Conservation (phyloP, 2,888 invertebrate genomes). For the Gymnosoma rotundatum region DNA sequence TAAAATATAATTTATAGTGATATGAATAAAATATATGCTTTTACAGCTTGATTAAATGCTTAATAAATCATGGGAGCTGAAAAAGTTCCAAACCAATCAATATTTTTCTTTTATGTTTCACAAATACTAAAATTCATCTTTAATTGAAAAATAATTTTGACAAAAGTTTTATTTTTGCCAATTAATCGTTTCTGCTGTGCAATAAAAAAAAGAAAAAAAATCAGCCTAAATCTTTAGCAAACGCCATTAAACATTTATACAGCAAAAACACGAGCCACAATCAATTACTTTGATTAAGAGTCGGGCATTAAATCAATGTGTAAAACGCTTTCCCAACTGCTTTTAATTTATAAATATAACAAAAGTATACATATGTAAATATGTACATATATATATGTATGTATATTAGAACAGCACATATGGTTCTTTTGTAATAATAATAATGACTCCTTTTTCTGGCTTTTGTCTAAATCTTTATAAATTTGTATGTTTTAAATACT, state of each 20-base stretch:
- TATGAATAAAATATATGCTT: background rate
- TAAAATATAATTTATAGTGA: too few relatives aligned
- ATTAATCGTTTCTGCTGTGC: slow-evolving; percentile 39
- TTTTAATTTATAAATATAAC: slow-evolving; percentile 12
- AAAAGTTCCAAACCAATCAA: too few relatives aligned
- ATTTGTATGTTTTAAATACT: slow-evolving; percentile 41
- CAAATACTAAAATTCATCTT: background rate
- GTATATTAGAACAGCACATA: slow-evolving; percentile 32
- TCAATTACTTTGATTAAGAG: slow-evolving; percentile 73
- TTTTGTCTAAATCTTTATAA: slow-evolving; percentile 57
- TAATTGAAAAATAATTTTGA: slow-evolving; percentile 3
- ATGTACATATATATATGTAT: background rate
- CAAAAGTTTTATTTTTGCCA: background rate
- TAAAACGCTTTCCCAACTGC: slow-evolving; percentile 37
- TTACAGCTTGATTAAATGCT: too few relatives aligned
- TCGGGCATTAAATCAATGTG: slow-evolving; percentile 73
- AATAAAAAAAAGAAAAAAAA: background rate
- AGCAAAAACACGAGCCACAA: slow-evolving; percentile 36
- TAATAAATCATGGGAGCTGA: too few relatives aligned
- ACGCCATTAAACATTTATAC: slow-evolving; percentile 26
- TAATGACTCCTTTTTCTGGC: slow-evolving; percentile 45
- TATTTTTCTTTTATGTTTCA: too few relatives aligned
- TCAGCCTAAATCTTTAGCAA: slow-evolving; percentile 11
- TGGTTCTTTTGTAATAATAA: slow-evolving; percentile 53
- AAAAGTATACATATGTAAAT: background rate